Conservation (phyloP, 2,888 invertebrate genomes). For the Nemotelus nigrinus region DNA sequence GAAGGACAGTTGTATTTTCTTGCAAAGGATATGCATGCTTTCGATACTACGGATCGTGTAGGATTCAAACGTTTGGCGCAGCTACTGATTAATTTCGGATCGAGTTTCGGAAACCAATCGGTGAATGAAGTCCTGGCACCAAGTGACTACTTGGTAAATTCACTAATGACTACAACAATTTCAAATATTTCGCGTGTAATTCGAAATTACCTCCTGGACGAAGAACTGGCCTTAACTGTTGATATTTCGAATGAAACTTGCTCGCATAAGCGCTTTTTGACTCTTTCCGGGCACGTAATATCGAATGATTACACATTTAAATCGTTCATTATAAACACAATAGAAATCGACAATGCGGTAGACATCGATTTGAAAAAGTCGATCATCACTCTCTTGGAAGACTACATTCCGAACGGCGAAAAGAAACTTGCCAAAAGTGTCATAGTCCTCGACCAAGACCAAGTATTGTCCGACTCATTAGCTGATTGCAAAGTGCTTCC, state of each 20-base stretch:
- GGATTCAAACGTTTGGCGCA: slow-evolving; percentile 33
- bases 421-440: slow-evolving; percentile 14
- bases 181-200: slow-evolving; percentile 37
- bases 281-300: slow-evolving; percentile 29
- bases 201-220: slow-evolving; percentile 30
- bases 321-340: slow-evolving; percentile 37
- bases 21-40: slow-evolving; percentile 40
- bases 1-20: slow-evolving; percentile 35
- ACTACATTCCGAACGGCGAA: slow-evolving; percentile 33
- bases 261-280: slow-evolving; percentile 37
- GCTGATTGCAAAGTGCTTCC: slow-evolving; percentile 32
- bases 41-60: slow-evolving; percentile 37
- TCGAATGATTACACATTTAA: slow-evolving; percentile 27
- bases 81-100: slow-evolving; percentile 33
- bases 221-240: slow-evolving; percentile 25
- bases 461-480: slow-evolving; percentile 8
- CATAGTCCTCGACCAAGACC: slow-evolving; percentile 18
- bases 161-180: slow-evolving; percentile 33
- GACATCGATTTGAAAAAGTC: slow-evolving; percentile 33
- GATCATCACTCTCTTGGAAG: slow-evolving; percentile 26
- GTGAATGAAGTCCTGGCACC: slow-evolving; percentile 37
- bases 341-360: slow-evolving; percentile 23
- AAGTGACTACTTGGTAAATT: slow-evolving; percentile 32
- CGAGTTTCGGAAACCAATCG: slow-evolving; percentile 34
- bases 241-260: slow-evolving; percentile 39